Percentiles rank a stretch among this genome's conserved stretches.
These are phyloP conservation scores for Hymenochirus boettgeri DNA, from an alignment of 2,113 vertebrate genomes.

Conservation along the genomic window DNA sequence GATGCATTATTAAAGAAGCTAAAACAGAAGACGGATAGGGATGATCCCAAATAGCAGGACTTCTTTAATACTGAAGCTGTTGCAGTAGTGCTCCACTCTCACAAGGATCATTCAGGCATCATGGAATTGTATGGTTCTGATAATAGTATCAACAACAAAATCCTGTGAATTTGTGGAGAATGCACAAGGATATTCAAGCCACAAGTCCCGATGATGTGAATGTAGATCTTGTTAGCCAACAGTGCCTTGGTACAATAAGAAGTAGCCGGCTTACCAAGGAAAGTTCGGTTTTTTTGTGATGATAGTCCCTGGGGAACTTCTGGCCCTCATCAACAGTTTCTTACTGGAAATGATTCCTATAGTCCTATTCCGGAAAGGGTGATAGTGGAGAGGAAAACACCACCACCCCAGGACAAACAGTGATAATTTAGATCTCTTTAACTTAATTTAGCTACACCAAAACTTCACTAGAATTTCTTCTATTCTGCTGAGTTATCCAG, in stretches of 20 bases:
- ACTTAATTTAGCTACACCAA: conserved; percentile 68
- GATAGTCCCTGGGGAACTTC: conserved; percentile 77
- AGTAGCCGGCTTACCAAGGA: conserved; percentile 89
- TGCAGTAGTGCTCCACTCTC: conserved; percentile 90
- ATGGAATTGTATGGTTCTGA: conserved; percentile 86
- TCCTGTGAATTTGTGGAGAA: conserved; percentile 71
- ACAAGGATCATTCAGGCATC: conserved; percentile 87
- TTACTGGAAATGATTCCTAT: conserved; percentile 71
- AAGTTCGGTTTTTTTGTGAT: conserved; percentile 90
- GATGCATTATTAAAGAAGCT: conserved; percentile 75
- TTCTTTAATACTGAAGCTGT: conserved; percentile 91
- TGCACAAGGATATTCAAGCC: conserved; percentile 61
- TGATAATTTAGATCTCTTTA: conserved; percentile 76
- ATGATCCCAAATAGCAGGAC: conserved; percentile 82
- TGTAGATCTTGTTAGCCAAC: conserved; percentile 82
- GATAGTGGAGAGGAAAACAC: conserved; percentile 69
- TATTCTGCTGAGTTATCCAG: conserved; percentile 65
- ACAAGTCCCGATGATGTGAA: conserved; percentile 70
- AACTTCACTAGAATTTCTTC: conserved; percentile 56
- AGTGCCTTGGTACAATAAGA: conserved; percentile 89
- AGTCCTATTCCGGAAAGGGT: conserved; percentile 70
- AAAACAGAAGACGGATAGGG: conserved; percentile 69
- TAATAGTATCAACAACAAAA: conserved; percentile 69
- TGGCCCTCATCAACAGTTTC: conserved; percentile 70
- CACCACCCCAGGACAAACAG: conserved; percentile 56